These are phyloP conservation scores for Rhinoderma darwinii DNA, from an alignment of 2,113 vertebrate genomes.

Conservation along the genomic window DNA sequence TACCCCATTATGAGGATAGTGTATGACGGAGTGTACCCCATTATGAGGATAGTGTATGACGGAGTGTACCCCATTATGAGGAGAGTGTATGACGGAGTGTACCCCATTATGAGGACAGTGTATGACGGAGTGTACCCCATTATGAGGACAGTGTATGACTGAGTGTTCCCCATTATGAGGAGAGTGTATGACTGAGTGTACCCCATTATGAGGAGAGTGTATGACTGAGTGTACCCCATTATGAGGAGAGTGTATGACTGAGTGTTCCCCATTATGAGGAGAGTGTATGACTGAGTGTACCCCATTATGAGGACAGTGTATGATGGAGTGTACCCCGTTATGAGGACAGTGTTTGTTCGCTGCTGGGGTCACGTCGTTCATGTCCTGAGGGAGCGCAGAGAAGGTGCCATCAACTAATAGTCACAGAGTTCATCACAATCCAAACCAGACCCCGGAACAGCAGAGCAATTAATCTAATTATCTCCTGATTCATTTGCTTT, in stretches of 20 bases:
- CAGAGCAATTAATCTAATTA: conserved; percentile 47
- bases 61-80: too few relatives aligned
- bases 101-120: too few relatives aligned
- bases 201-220: neutral
- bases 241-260: neutral
- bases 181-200: neutral
- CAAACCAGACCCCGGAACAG: conserved; percentile 45
- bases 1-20: too few relatives aligned
- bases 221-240: neutral
- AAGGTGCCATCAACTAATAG: neutral
- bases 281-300: neutral
- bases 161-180: too few relatives aligned
- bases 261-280: neutral
- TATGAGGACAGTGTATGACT: too few relatives aligned
- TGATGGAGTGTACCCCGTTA: too few relatives aligned
- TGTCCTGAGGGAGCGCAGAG: neutral
- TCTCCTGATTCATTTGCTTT: conserved; percentile 21
- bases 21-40: too few relatives aligned
- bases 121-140: too few relatives aligned
- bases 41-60: too few relatives aligned
- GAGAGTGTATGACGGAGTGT: too few relatives aligned
- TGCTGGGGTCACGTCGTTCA: neutral
- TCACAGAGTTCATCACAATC: neutral
- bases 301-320: neutral
- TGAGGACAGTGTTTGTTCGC: neutral